Conservation (phyloP, 2,888 invertebrate genomes). For the Sylvicola cinctus region DNA sequence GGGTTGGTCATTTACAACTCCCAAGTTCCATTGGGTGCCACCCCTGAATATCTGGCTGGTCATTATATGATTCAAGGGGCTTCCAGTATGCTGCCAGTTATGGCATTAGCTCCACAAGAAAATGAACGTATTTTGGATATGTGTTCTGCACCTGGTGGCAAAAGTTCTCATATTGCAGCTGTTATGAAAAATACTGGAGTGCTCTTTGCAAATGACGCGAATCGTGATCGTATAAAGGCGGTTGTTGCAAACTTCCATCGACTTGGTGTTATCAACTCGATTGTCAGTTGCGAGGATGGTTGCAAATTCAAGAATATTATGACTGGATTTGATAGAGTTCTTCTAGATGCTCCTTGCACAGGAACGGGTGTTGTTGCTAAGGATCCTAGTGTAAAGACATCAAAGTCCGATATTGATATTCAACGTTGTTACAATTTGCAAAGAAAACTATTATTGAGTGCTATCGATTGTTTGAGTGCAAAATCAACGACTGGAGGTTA, state of each 20-base stretch:
- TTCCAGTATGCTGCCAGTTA: constrained; percentile 90
- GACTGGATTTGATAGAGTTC: constrained; percentile 83
- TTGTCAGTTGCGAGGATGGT: constrained; percentile 80
- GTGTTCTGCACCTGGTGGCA: constrained; percentile 97
- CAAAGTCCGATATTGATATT: constrained; percentile 74
- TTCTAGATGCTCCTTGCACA: constrained; percentile 95
- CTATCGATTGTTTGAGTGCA: constrained; percentile 91
- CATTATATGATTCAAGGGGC: constrained; percentile 96
- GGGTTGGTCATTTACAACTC: constrained; percentile 92
- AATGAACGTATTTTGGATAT: constrained; percentile 88
- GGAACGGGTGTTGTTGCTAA: constrained; percentile 97
- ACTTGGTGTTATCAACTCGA: constrained; percentile 82
- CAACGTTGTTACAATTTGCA: constrained; percentile 84
- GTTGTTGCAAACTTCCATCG: constrained; percentile 93
- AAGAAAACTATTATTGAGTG: constrained; percentile 74
- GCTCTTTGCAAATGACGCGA: constrained; percentile 89
- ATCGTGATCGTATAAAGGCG: constrained; percentile 73
- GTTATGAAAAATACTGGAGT: constrained; percentile 97
- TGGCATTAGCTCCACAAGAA: constrained; percentile 94
- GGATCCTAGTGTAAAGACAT: constrained; percentile 89
- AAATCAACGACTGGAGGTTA: constrained; percentile 84
- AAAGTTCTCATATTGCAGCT: constrained; percentile 93
- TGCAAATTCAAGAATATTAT: constrained; percentile 63
- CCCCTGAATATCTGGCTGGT: constrained; percentile 96
- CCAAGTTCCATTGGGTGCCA: constrained; percentile 92